Conservation (phyloP, 2,113 vertebrate genomes). For the Dolichotis patagonum region DNA sequence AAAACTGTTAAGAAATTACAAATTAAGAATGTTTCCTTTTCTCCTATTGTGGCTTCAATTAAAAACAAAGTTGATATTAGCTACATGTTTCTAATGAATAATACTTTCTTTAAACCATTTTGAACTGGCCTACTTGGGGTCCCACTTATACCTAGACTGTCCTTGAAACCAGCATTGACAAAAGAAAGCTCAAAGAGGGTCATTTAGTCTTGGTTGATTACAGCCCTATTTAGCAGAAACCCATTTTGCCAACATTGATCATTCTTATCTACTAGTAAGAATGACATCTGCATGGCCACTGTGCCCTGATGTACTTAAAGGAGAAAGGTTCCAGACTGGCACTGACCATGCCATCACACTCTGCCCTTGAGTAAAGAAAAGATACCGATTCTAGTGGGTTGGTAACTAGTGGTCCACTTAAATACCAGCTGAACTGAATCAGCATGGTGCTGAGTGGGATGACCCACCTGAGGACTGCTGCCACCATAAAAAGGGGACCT, state of each 20-base stretch:
- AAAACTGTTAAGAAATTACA: not conserved
- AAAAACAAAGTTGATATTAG: not conserved
- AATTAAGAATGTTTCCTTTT: not conserved
- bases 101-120: constrained; percentile 2
- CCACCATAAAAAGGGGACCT: no score
- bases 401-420: no score
- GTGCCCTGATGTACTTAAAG: not conserved
- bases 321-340: not conserved
- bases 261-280: not conserved
- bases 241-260: not conserved
- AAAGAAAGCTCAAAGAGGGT: not conserved
- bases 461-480: no score
- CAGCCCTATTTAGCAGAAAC: not conserved
- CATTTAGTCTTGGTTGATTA: not conserved
- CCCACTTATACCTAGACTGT: not conserved
- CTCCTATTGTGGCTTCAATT: not conserved
- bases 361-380: constrained; percentile 40
- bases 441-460: no score
- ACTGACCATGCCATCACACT: not conserved
- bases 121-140: not conserved
- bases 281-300: not conserved
- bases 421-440: no score
- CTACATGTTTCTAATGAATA: constrained; percentile 16
- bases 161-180: not conserved
- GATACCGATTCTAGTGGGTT: not conserved